Conservation (phyloP, 2,888 invertebrate genomes). For the Sarcophaga variegata region DNA sequence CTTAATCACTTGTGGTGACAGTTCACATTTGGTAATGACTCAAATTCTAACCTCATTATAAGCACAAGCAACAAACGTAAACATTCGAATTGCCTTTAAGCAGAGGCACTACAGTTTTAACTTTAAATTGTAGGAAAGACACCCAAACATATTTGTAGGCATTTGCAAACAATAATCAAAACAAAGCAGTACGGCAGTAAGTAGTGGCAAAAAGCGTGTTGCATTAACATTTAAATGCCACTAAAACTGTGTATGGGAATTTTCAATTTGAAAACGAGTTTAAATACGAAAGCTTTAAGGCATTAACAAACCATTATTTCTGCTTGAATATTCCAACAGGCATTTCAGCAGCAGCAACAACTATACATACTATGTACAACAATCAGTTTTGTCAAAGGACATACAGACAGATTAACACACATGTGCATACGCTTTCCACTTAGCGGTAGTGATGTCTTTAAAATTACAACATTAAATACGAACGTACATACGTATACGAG, state of each 20-base stretch:
- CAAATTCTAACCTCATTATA: constrained; percentile 38
- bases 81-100: neutral
- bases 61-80: constrained; percentile 7
- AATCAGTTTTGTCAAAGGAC: neutral
- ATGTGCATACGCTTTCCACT: too few species aligned
- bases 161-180: neutral
- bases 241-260: constrained; percentile 58
- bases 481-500: too few species aligned
- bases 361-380: too few species aligned
- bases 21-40: neutral
- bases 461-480: too few species aligned
- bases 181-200: too few species aligned
- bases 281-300: too few species aligned
- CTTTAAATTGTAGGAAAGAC: neutral
- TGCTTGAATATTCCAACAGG: too few species aligned
- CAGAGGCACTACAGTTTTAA: constrained; percentile 25
- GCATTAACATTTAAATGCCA: constrained; percentile 62
- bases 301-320: too few species aligned
- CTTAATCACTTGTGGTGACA: constrained; percentile 39
- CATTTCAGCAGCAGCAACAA: constrained; percentile 14
- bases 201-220: neutral
- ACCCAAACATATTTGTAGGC: neutral
- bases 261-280: constrained; percentile 59
- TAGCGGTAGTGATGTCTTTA: constrained; percentile 18
- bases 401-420: too few species aligned